Base-by-base conservation (phyloP, 1,140 invertebrate genomes). In the Neoseiulus cucumeris region DNA sequence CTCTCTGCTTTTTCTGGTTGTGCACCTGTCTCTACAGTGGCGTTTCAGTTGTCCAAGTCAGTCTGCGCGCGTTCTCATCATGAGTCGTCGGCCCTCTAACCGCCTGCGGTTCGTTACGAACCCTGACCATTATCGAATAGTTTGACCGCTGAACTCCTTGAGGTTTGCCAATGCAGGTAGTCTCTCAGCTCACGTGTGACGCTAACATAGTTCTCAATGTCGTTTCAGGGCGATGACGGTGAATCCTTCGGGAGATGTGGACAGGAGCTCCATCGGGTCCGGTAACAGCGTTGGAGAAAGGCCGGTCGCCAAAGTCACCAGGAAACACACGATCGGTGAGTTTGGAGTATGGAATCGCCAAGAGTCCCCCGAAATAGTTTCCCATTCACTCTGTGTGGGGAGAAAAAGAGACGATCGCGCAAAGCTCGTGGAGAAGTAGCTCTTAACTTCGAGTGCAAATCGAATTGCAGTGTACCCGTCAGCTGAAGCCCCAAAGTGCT, bases 321-420 rank as follows among this genome's bases (percentile, higher is more conserved):
- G 51, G 51, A 59, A 59, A 33, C 51, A 59, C 22, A 59, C 51
- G 14, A 59, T 59, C 22, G 51, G 51, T 59, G 33, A n/a, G 22
- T 25, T 6, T 2, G 2, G 25, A 17, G 6, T 20, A 7, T 18
- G 14, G n/a, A 12, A 44, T 44, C n/a, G 42, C n/a, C n/a, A 44
- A 44, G 12, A n/a, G 4, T 6, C 4, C 14, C 14, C 6, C 6
- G 14, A n/a, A n/a, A n/a, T n/a, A 14, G 42, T 44, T 44, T n/a
- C 12, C 42, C 12, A n/a, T 44, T 44, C 42, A 44, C 12, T 44
- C 12, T 44, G 42, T 44, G n/a, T 14, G 12, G n/a, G 42, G 12
- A 12, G 42, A 44, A 44, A 14, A 14, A 44, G n/a, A n/a, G n/a
- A n/a, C 42, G 42, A 44, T 12, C 42, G 42, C 42, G n/a, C 12